These are phyloP conservation scores for Iguana delicatissima DNA, from an alignment of 2,797 vertebrate species.

Conservation along the genomic window DNA sequence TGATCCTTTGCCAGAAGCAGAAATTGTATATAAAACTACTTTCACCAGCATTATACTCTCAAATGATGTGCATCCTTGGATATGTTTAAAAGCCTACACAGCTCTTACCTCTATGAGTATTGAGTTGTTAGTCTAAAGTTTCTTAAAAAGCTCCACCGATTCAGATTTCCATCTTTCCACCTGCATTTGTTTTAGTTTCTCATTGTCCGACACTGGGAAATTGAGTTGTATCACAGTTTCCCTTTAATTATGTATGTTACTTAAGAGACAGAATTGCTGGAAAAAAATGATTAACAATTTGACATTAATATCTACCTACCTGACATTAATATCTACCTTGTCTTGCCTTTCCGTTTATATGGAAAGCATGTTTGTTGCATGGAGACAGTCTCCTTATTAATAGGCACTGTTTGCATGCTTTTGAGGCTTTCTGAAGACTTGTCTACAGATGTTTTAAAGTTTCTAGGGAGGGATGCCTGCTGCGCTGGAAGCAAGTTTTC, in stretches of 20 bases:
- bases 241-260: neutral
- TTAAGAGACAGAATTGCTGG: neutral
- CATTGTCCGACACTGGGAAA: neutral
- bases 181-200: neutral
- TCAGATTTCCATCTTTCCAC: neutral
- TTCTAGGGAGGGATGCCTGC: neutral
- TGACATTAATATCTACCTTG: too few relatives aligned
- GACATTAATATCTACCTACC: neutral
- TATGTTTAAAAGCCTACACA: neutral
- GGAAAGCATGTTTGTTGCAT: too few relatives aligned
- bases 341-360: neutral
- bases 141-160: neutral
- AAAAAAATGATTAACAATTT: neutral
- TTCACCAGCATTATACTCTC: neutral
- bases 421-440: neutral
- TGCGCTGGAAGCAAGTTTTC: conserved; percentile 13
- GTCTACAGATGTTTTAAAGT: neutral
- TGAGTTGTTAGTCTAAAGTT: neutral
- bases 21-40: neutral
- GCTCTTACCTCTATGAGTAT: too few relatives aligned
- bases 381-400: neutral
- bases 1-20: neutral
- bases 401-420: neutral
- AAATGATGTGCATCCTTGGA: neutral
- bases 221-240: neutral